Evolutionary conservation across 1,140 invertebrate species (phyloP).

Genomic region (Carposina sasakii): DNA sequence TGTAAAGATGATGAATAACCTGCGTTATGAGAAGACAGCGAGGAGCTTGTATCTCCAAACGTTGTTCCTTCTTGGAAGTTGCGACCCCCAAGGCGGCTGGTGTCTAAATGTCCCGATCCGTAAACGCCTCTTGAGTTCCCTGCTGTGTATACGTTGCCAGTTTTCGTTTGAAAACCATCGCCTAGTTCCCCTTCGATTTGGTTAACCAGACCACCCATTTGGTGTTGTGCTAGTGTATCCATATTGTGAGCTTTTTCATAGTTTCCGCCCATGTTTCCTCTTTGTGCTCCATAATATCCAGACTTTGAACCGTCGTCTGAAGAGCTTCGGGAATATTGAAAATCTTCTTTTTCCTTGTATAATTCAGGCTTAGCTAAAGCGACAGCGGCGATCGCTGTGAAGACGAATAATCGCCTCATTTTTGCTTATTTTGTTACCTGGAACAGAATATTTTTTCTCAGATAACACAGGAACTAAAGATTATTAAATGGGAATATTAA

Average conservation of each 20-base stretch:
- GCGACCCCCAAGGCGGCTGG: slow-evolving; percentile 49
- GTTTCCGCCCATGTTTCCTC: slow-evolving; percentile 69
- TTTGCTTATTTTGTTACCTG: slow-evolving; percentile 11
- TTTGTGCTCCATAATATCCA: slow-evolving; percentile 62
- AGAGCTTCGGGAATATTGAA: slow-evolving; percentile 65
- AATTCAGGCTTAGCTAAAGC: slow-evolving; percentile 52
- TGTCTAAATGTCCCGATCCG: slow-evolving; percentile 48
- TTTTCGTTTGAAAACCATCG: slow-evolving; percentile 44
- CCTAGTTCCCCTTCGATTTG: slow-evolving; percentile 62
- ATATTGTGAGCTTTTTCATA: slow-evolving; percentile 68
- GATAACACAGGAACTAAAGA: no score
- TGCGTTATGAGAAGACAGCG: slow-evolving; percentile 15
- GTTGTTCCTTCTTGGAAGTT: slow-evolving; percentile 47
- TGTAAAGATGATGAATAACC: slow-evolving; percentile 2
- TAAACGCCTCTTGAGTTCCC: slow-evolving; percentile 59
- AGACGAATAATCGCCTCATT: slow-evolving; percentile 48
- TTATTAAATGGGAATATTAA: no score
- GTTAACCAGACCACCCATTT: slow-evolving; percentile 57
- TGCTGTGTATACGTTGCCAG: slow-evolving; percentile 56
- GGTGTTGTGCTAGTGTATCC: slow-evolving; percentile 59
- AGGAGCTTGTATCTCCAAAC: slow-evolving; percentile 32
- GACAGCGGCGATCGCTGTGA: slow-evolving; percentile 36
- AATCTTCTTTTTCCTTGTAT: slow-evolving; percentile 68
- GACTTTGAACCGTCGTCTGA: slow-evolving; percentile 58
- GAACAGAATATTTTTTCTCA: no score